Base-by-base conservation (phyloP, 2,888 invertebrate genomes). In the Sialis fuliginosa region DNA sequence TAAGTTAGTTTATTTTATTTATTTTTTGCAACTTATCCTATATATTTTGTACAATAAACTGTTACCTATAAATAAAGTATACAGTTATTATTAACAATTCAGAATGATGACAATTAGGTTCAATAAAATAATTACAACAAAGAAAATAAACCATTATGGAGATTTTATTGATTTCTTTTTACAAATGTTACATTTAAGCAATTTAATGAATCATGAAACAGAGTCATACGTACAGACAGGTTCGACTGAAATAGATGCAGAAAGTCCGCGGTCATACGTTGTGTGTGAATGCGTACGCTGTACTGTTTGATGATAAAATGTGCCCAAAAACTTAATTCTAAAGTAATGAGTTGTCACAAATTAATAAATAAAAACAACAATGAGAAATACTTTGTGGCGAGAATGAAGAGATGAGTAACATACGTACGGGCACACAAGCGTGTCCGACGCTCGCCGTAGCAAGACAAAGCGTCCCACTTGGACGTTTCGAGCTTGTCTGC, bases 81-180 rank as follows among this genome's bases (percentile, higher is more conserved):
- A 22, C 22, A 22, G 22, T 22, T 22, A 22, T 22, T 22, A 22
- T 22, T 22, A 22, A 22, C 22, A 22, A 22, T 22, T 22, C 22
- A 22, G 22, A 22, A 22, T 22, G 22, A 22, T 22, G 22, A 22
- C 22, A 22, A 22, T 22, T 22, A 22, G 22, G 22, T 22, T 22
- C 22, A 22, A 22, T 22, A 22, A 22, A 22, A 22, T 22, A 22
- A 22, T 22, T 22, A 22, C 22, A 22, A 22, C 22, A 22, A 22
- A 22, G 22, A 22, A 22, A 22, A 22, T 42, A 42, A 47, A 47
- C 47, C 47, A 47, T 42, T 47, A 47, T 47, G 47, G 70, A 68
- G 65, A 68, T 69, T 71, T 71, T 71, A 71, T 69, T 70, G 70
- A 71, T 69, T 65, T 60, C 61, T 63, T 64, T 65, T 66, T 64